Evolutionary conservation across 2,888 invertebrate genomes (phyloP), one percentile per base, ranked within the genome.

Genomic region (Protophormia terraenovae): DNA sequence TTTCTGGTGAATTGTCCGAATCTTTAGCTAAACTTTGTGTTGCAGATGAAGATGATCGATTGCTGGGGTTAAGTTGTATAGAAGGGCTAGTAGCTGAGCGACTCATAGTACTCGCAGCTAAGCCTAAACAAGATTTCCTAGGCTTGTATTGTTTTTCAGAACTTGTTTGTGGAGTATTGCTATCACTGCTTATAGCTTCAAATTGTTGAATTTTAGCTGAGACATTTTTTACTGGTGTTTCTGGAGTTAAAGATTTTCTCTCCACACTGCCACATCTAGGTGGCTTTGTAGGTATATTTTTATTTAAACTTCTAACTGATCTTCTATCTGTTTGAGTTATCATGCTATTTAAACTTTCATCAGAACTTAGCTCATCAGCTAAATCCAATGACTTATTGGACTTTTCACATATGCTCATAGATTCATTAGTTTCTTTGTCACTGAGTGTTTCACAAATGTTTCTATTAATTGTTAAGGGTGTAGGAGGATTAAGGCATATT

Each of bases 401-500:
- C 2, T 38, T 77, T 41, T 73, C 45, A 2, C 77, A 38, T 1
- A 67, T 47, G n/a, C 71, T 64, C 3, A 64, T 58, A 8, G 69
- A 53, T 8, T 79, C 84, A 8, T 60, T 35, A 50, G 66, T 83
- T 3, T 62, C 78, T 7, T 41, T 53, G 1, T 10, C 22, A 22
- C 55, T 81, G 3, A 84, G 8, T 3, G 60, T 32, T 5, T 87
- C 87, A 16, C 69, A 75, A 19, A 87, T 76, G 41, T 41, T 71
- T 10, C 80, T 84, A 24, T 81, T 67, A 2, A 66, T 76, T 29
- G 32, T 29, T 41, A 83, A 58, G 32, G 92, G 91, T 14, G 91
- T 91, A 3, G 91, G 91, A 12, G 91, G 91, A 88, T 91, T 89
- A 0, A 92, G 88, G 35, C 89, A 90, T 8, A 92, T 92, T 10